Percentiles rank a stretch among this genome's conserved stretches.
These are phyloP conservation scores for Caiman crocodilus DNA, from an alignment of 2,797 vertebrate genomes.

Conservation along the genomic window DNA sequence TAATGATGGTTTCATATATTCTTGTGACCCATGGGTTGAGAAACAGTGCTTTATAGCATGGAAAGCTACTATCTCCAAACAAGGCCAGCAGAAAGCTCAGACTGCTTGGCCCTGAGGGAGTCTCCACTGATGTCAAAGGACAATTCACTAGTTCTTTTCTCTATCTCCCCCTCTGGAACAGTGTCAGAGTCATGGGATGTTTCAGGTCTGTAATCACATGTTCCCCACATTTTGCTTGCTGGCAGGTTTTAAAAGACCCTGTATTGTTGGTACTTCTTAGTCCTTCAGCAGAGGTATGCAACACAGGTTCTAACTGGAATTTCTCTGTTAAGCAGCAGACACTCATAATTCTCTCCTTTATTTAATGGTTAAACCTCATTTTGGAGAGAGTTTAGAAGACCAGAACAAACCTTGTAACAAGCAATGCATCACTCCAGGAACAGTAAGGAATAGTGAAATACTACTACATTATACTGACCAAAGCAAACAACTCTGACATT, in stretches of 20 bases:
- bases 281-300: rapidly evolving
- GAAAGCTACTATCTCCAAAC: background rate
- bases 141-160: background rate
- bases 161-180: background rate
- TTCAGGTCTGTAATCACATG: background rate
- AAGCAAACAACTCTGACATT: rapidly evolving
- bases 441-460: background rate
- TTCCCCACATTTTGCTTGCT: background rate
- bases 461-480: background rate
- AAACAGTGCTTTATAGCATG: background rate
- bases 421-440: background rate
- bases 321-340: background rate
- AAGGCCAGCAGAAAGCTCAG: background rate
- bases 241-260: slow-evolving; percentile 13
- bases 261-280: background rate
- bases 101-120: background rate
- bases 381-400: background rate
- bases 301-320: background rate
- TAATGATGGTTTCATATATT: too few species aligned
- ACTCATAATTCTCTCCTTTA: background rate
- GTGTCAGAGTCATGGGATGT: slow-evolving; percentile 50
- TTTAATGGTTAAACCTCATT: background rate
- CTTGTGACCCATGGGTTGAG: too few species aligned
- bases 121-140: background rate
- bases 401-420: background rate